Evolutionary conservation across 53 echinoderm and acorn worm genomes (phyloP).

Genomic region (Holothuria leucospilota): DNA sequence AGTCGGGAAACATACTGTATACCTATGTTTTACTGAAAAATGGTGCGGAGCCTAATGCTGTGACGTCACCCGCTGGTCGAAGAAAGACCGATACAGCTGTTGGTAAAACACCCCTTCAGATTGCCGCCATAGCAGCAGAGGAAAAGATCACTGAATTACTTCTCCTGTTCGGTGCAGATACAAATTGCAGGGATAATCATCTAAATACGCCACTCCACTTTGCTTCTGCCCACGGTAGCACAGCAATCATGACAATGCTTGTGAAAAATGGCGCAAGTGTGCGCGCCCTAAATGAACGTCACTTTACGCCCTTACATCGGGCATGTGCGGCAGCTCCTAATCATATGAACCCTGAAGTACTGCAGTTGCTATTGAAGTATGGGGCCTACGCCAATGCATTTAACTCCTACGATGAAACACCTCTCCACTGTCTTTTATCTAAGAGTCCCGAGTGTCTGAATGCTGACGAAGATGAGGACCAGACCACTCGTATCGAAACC

Average conservation of each 20-base stretch:
- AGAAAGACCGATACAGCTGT: slow-evolving; percentile 29
- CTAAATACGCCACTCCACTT: slow-evolving; percentile 85
- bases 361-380: slow-evolving; percentile 60
- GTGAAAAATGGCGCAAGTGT: slow-evolving; percentile 73
- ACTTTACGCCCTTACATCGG: slow-evolving; percentile 79
- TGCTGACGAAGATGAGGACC: slow-evolving; percentile 14
- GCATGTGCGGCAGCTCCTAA: slow-evolving; percentile 66
- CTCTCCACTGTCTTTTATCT: slow-evolving; percentile 58
- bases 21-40: slow-evolving; percentile 75
- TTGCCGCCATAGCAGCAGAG: slow-evolving; percentile 74
- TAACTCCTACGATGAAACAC: slow-evolving; percentile 66
- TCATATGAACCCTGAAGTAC: slow-evolving; percentile 53
- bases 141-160: slow-evolving; percentile 68
- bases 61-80: slow-evolving; percentile 31
- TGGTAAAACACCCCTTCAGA: slow-evolving; percentile 68
- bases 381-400: slow-evolving; percentile 70
- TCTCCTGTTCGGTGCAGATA: slow-evolving; percentile 76
- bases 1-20: slow-evolving; percentile 71
- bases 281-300: slow-evolving; percentile 69
- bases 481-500: neutral
- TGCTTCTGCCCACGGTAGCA: slow-evolving; percentile 76
- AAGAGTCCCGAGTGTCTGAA: slow-evolving; percentile 26
- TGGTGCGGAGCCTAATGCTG: slow-evolving; percentile 69
- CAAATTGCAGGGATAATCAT: slow-evolving; percentile 75
- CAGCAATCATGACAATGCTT: slow-evolving; percentile 70